Base-by-base conservation (phyloP, 2,888 invertebrate species). In the Tetranychus truncatus region DNA sequence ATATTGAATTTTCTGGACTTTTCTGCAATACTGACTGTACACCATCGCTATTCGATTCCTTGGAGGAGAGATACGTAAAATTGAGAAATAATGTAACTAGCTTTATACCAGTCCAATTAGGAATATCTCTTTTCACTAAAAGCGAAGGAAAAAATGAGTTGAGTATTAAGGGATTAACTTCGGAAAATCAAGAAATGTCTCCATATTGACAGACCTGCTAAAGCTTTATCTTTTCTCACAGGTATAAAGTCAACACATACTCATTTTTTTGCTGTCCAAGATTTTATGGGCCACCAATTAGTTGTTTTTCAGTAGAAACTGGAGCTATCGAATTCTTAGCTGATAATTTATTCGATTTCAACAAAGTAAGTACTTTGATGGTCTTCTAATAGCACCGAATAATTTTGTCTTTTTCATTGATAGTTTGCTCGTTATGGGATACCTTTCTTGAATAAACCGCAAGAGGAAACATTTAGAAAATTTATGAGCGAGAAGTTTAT, bases 1-100 rank as follows among this genome's bases (percentile, higher is more conserved):
- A 91, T 82, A 86, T 88, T 18, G 91, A 91, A 84, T 90, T 90
- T 81, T 89, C 89, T 76, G 89, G 86, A 44, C 81, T 87, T 73
- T 81, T 82, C 75, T 79, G 85, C 0, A 82, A 84, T 78, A 83
- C 85, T 67, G 78, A 81, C n/a, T 83, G 83, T 74, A 85, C 84
- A 81, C 80, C 86, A 79, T 88, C 88, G 79, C 81, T 88, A 75
- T 88, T 88, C 81, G 88, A 88, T 80, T 83, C 84, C 18, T 82
- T 84, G 6, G 80, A 82, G 45, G 84, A 86, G 74, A 82, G 88
- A 72, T 88, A 88, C 80, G 75, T 77, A n/a, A 86, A 86, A 79
- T 79, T 86, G 6, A 84, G 83, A 75, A 80, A 80, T 74, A 84
- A 84, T 79, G 83, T 86, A 34, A 80, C 84, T 72, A 81, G 84